Evolutionary conservation across 1,140 invertebrate genomes (phyloP), one percentile per base, ranked within the genome.

Genomic region (Nymphalis io): DNA sequence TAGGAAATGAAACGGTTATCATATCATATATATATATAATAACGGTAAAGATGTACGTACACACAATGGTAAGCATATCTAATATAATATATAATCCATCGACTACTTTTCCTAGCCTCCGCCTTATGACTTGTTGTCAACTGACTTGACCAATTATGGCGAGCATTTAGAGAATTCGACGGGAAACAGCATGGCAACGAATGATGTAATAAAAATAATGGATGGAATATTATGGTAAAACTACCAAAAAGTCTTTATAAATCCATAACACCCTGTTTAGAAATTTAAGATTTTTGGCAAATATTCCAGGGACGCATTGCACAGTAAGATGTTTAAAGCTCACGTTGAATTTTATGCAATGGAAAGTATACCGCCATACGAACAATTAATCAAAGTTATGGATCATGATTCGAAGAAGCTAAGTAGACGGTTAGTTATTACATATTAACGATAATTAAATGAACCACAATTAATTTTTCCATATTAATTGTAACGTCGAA

Each of bases 261-360:
- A 8, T 33, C 27, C 27, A 6, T 33, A 33, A 33, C 27, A 6
- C 3, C 27, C 27, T 33, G 27, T 33, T 21, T 2, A 27, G 21
- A 15, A 11, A 20, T 66, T 48, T 59, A 48, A 60, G 55, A 40
- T 18, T 57, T 63, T 44, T 39, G 1, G 65, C 39, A 3, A 21
- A 65, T 18, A 65, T 80, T 79, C 33, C 66, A 91, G 89, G 89
- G 83, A 91, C 58, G 84, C 87, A 0, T 62, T 91, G 51, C 87
- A 89, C 39, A 88, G 84, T 68, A 91, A 89, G 74, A 89, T 89
- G 85, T 89, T 89, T 42, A 80, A 42, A 42, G 67, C 83, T 15
- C 83, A 87, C 73, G 73, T 91, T 13, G 61, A 89, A 64, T 88
- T 76, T 71, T 89, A 87, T 48, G 65, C 85, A 0, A 85, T 82